These are phyloP conservation scores for Ibycter americanus DNA, from an alignment of 2,797 vertebrate genomes.

Conservation along the genomic window DNA sequence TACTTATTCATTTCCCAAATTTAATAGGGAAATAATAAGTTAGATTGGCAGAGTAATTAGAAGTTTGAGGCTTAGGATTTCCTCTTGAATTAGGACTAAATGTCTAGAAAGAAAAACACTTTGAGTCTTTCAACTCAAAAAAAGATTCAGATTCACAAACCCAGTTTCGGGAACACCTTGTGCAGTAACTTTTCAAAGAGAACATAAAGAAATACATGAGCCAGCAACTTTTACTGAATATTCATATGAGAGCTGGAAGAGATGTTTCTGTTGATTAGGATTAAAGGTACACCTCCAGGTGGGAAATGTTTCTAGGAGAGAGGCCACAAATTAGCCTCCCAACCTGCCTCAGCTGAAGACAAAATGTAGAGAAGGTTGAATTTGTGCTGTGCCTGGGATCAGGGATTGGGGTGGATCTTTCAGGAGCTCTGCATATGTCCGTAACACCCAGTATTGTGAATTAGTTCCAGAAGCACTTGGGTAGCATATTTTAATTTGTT, in stretches of 20 bases:
- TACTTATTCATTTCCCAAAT: not conserved
- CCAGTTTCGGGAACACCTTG: not conserved
- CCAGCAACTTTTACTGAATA: not conserved
- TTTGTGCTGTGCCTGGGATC: not conserved
- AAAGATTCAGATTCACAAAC: not conserved
- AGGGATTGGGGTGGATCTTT: not conserved
- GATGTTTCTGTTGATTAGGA: not conserved
- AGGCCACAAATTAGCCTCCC: not conserved
- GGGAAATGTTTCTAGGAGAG: not conserved
- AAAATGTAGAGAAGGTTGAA: not conserved
- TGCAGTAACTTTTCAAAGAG: not conserved
- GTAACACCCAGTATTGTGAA: rapidly evolving
- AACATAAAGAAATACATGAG: not conserved
- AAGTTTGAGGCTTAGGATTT: not conserved
- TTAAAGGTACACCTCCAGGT: not conserved
- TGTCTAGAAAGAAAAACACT: not conserved
- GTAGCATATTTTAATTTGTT: not conserved
- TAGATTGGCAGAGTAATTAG: slow-evolving; percentile 28
- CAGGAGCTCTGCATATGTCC: not conserved
- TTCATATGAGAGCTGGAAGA: not conserved
- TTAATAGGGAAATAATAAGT: slow-evolving; percentile 12
- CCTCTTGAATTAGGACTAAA: not conserved
- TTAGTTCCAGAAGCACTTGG: not conserved
- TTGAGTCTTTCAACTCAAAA: not conserved
- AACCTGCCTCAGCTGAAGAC: not conserved